Evolutionary conservation across 2,113 vertebrate genomes (phyloP).

Genomic region (Psilopogon haemacephalus): DNA sequence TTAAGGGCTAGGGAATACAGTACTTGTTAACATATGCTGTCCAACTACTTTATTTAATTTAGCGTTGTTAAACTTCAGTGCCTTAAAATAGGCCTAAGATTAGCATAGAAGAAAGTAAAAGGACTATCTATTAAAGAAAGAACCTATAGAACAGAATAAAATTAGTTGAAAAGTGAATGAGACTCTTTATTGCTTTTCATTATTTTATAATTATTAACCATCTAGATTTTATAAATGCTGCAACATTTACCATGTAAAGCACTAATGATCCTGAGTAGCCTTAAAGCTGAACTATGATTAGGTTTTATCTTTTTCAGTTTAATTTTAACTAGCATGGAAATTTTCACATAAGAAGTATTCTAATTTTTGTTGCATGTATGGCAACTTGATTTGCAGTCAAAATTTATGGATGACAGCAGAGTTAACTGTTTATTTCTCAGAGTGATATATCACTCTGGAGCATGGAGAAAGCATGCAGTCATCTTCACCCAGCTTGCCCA

Average conservation of each 20-base stretch:
- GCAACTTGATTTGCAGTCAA: background rate
- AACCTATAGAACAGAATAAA: background rate
- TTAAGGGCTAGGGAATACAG: slow-evolving; percentile 4
- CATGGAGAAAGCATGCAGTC: background rate
- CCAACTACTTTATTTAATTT: background rate
- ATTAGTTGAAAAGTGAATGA: background rate
- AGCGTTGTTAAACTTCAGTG: background rate
- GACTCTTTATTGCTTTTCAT: background rate
- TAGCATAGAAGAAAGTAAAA: slow-evolving; percentile 11
- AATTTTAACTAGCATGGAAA: background rate
- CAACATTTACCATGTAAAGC: background rate
- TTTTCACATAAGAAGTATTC: background rate
- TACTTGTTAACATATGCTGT: background rate
- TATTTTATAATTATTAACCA: background rate
- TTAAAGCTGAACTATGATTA: background rate
- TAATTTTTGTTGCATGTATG: background rate
- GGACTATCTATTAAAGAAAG: background rate
- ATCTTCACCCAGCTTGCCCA: background rate
- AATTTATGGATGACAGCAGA: background rate
- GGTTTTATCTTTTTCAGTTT: background rate
- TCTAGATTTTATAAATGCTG: background rate
- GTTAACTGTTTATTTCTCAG: background rate
- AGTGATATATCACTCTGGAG: background rate
- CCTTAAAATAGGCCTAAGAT: slow-evolving; percentile 23
- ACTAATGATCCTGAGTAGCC: background rate